These are phyloP conservation scores for Allacma fusca DNA, from an alignment of 2,888 invertebrate genomes.

Conservation along the genomic window DNA sequence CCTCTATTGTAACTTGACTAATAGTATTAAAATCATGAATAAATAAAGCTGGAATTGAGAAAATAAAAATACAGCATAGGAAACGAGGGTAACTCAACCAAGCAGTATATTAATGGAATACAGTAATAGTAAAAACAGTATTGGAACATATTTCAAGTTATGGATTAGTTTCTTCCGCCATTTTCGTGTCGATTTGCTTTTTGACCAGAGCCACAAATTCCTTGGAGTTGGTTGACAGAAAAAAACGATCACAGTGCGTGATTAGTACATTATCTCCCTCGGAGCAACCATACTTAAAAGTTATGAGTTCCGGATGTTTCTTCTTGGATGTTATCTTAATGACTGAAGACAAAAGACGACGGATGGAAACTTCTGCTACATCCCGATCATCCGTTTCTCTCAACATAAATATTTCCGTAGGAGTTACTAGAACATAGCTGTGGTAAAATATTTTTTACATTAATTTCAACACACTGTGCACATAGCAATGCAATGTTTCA, in stretches of 20 bases:
- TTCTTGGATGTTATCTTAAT: slow-evolving; percentile 98
- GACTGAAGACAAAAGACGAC: slow-evolving; percentile 87
- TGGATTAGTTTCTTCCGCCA: slow-evolving; percentile 21
- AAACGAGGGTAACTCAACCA: background rate
- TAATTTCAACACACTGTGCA: too few species aligned
- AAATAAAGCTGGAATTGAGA: background rate
- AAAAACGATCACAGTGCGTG: slow-evolving; percentile 60
- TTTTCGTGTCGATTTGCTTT: slow-evolving; percentile 54
- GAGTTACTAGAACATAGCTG: slow-evolving; percentile 87
- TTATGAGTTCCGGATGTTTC: slow-evolving; percentile 92
- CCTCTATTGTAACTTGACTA: background rate
- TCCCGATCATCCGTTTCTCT: slow-evolving; percentile 68
- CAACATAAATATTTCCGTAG: slow-evolving; percentile 84
- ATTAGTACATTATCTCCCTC: slow-evolving; percentile 57
- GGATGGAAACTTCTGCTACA: slow-evolving; percentile 80
- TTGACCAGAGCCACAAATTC: slow-evolving; percentile 60
- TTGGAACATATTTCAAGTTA: background rate
- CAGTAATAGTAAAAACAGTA: background rate
- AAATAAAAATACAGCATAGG: background rate
- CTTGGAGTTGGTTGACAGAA: slow-evolving; percentile 56
- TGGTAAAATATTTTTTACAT: background rate
- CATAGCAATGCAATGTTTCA: too few species aligned
- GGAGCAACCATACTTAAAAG: slow-evolving; percentile 86
- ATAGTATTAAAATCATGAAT: background rate
- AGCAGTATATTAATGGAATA: background rate